Evolutionary conservation across 2,113 vertebrate genomes (phyloP).

Genomic region (Lepus europaeus): DNA sequence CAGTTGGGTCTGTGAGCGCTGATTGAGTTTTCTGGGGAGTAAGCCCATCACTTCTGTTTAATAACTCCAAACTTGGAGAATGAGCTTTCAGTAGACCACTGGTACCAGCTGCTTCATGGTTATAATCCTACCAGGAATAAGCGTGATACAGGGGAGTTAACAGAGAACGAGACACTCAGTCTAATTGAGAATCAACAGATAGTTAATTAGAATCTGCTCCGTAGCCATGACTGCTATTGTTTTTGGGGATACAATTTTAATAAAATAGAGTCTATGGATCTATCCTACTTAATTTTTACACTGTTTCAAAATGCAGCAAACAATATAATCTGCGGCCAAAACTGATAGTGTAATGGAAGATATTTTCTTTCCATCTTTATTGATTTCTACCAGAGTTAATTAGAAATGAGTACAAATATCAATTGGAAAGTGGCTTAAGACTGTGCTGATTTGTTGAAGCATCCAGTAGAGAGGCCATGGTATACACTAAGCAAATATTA

Average conservation of each 20-base stretch:
- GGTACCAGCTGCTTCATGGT: background rate
- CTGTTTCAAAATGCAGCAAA: constrained; percentile 1
- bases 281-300: background rate
- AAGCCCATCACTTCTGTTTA: background rate
- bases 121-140: background rate
- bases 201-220: background rate
- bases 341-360: background rate
- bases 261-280: background rate
- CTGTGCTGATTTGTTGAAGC: background rate
- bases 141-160: background rate
- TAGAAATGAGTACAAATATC: background rate
- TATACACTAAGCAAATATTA: constrained; percentile 67
- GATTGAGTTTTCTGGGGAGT: background rate
- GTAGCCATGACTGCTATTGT: background rate
- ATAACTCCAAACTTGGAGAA: background rate
- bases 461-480: background rate
- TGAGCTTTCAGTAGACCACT: background rate
- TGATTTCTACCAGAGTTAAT: background rate
- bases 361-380: background rate
- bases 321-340: background rate
- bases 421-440: background rate
- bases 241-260: background rate
- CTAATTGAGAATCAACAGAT: background rate
- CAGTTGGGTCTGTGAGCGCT: background rate
- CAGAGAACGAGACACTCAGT: background rate